Evolutionary conservation across 2,888 invertebrate genomes (phyloP).

Genomic region (Hesperia comma): DNA sequence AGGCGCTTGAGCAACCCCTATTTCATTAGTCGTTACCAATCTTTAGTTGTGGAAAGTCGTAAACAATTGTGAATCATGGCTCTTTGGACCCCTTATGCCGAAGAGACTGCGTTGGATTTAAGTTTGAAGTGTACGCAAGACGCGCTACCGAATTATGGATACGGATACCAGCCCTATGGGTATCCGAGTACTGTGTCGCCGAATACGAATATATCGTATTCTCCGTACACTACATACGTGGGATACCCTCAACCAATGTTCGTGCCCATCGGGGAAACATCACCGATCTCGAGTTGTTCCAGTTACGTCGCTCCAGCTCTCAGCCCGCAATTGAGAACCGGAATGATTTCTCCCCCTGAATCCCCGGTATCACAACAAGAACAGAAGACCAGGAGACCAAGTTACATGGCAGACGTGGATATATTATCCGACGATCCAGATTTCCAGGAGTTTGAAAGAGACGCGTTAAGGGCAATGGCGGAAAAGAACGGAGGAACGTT

Average conservation of each 20-base stretch:
- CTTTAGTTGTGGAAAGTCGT: constrained; percentile 3
- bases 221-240: constrained; percentile 36
- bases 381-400: constrained; percentile 38
- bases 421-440: constrained; percentile 79
- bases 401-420: constrained; percentile 80
- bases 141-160: constrained; percentile 47
- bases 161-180: constrained; percentile 33
- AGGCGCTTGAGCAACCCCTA: constrained; percentile 42
- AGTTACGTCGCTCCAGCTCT: constrained; percentile 39
- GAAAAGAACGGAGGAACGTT: constrained; percentile 84
- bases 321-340: constrained; percentile 40
- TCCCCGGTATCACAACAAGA: constrained; percentile 43
- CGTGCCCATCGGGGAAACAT: constrained; percentile 43
- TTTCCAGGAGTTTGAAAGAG: constrained; percentile 88
- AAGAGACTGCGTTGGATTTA: constrained; percentile 60
- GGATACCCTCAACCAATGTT: constrained; percentile 39
- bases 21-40: constrained; percentile 38
- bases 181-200: constrained; percentile 37
- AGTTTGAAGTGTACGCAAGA: constrained; percentile 50
- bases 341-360: constrained; percentile 45
- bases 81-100: constrained; percentile 72
- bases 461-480: constrained; percentile 87
- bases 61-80: constrained; percentile 53
- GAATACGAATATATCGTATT: constrained; percentile 33
- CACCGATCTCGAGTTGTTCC: constrained; percentile 45